Conservation (phyloP, 2,113 vertebrate species). For the Chitala chitala region DNA sequence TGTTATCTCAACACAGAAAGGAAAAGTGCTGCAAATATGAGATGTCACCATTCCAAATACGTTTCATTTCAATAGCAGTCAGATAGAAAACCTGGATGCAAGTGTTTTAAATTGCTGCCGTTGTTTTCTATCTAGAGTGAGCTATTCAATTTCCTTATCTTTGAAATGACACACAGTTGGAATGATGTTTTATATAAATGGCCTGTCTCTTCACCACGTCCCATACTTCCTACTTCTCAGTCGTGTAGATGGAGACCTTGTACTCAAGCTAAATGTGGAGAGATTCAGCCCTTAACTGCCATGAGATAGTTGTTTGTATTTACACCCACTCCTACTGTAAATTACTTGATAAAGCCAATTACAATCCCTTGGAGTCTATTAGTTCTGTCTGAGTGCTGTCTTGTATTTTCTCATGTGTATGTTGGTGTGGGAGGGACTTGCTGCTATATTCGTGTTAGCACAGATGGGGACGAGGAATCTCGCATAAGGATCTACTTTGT, state of each 20-base stretch:
- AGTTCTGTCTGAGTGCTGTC: too few relatives aligned
- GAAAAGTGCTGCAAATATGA: conserved; percentile 49
- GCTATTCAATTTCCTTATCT: conserved; percentile 62
- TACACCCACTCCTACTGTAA: too few relatives aligned
- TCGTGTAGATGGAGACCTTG: not conserved
- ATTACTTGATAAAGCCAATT: too few relatives aligned
- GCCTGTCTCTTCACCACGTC: conserved; percentile 52
- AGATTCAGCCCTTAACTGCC: too few relatives aligned
- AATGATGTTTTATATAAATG: conserved; percentile 68
- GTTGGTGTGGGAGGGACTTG: too few relatives aligned
- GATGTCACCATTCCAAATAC: conserved; percentile 65
- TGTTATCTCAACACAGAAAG: conserved; percentile 15
- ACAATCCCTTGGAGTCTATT: too few relatives aligned
- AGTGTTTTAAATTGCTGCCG: conserved; percentile 70
- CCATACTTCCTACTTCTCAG: conserved; percentile 12
- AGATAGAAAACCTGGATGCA: conserved; percentile 54
- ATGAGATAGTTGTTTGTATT: too few relatives aligned
- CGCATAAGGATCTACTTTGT: too few relatives aligned
- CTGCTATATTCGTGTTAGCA: too few relatives aligned
- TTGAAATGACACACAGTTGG: conserved; percentile 42
- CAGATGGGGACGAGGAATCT: too few relatives aligned
- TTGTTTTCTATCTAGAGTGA: conserved; percentile 67
- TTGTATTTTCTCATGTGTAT: too few relatives aligned
- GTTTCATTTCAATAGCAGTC: conserved; percentile 63
- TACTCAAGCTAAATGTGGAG: too few relatives aligned